Evolutionary conservation across 1,140 invertebrate species (phyloP), one percentile per base, ranked within the genome.

Genomic region (Drosophila orena): DNA sequence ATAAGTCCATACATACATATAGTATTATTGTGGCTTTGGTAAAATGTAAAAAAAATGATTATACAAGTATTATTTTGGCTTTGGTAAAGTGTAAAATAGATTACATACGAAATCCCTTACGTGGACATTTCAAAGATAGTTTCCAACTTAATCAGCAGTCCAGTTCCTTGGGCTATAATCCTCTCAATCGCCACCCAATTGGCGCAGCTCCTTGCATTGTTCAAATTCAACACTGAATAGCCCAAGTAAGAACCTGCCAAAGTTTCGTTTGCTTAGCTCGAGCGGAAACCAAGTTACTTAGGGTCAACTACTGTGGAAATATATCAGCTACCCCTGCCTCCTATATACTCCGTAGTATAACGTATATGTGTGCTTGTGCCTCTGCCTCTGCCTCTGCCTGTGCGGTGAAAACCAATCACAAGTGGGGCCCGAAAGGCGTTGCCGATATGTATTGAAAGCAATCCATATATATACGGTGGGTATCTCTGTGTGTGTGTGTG

Each of bases 361-460:
- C 22, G n/a, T 20, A 3, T 43, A n/a, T 35, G 12, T 53, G 8
- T 53, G 57, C 61, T 20, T 52, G 35, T 73, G 49, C 52, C 1
- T 35, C 49, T 73, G 40, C 60, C 47, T 61, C 49, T 73, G 57
- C 60, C 2, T 35, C 56, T 73, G 40, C 60, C 47, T 62, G 57
- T 74, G 56, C 49, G 56, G 57, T 59, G 49, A 59, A 77, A 60
- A 77, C 75, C 73, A 77, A 75, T 79, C 68, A 79, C 54, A 73
- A 80, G 50, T 79, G 60, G 49, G 61, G 53, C 54, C 44, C 73
- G 64, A 74, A 79, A 81, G 78, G 78, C 78, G 78, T 81, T 80
- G 71, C 78, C 71, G 70, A 81, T 81, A 81, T 62, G 64, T 81
- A 81, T 81, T 80, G 78, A 81, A 79, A 76, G 55, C 72, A 72